Percentiles rank a stretch among this genome's conserved stretches.
Evolutionary conservation across 2,797 vertebrate species (phyloP).

Genomic region (Crypturellus tataupa): DNA sequence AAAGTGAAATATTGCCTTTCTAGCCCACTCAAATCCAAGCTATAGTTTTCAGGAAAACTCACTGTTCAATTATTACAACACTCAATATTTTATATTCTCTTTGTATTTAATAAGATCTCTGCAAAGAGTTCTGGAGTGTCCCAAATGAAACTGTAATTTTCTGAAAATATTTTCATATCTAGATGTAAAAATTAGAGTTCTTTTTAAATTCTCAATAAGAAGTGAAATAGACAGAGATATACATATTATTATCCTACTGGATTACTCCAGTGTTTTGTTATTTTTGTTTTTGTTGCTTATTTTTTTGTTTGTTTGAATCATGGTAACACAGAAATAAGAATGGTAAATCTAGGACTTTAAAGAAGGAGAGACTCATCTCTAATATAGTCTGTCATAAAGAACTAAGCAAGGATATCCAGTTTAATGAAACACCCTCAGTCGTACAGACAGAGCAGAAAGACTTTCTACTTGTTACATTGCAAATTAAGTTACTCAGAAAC

Average conservation of each 20-base stretch:
- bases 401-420: background rate
- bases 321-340: background rate
- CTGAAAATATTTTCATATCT: background rate
- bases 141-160: background rate
- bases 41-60: conserved; percentile 34
- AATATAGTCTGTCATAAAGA: background rate
- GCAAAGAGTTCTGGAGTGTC: background rate
- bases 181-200: background rate
- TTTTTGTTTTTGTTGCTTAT: background rate
- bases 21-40: conserved; percentile 5
- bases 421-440: background rate
- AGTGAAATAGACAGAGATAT: background rate
- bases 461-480: background rate
- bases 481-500: background rate
- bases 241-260: background rate
- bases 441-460: background rate
- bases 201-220: background rate
- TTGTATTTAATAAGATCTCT: conserved; percentile 6
- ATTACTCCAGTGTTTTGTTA: background rate
- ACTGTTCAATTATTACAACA: background rate
- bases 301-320: background rate
- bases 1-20: conserved; percentile 43
- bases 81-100: conserved; percentile 38
- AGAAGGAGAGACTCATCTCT: background rate
- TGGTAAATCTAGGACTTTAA: background rate